Evolutionary conservation across 2,888 invertebrate genomes (phyloP).

Genomic region (Orchestes rusci): DNA sequence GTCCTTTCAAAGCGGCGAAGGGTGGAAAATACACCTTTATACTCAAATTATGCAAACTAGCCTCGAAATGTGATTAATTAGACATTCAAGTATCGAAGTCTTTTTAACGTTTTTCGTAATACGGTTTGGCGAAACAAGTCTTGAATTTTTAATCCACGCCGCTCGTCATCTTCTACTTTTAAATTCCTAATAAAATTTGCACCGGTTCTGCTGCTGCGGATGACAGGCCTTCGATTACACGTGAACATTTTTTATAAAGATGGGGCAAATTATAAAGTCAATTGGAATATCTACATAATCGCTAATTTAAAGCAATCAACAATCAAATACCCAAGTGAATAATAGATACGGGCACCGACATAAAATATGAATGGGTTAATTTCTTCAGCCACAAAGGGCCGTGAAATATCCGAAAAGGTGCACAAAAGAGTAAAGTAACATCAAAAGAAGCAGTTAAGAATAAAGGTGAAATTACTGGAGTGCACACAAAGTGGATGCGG

Average conservation of each 20-base stretch:
- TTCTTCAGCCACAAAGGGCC: too few species aligned
- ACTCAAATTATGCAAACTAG: slow-evolving; percentile 40
- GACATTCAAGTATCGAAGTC: slow-evolving; percentile 44
- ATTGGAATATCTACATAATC: too few species aligned
- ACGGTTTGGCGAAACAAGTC: slow-evolving; percentile 40
- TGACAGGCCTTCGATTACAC: slow-evolving; percentile 20
- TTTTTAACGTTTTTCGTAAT: slow-evolving; percentile 43
- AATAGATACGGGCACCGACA: too few species aligned
- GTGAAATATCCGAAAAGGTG: slow-evolving; percentile 6
- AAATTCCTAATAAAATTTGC: slow-evolving; percentile 36
- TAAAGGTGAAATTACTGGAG: slow-evolving; percentile 20
- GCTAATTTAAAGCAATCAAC: too few species aligned
- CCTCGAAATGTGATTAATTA: slow-evolving; percentile 45
- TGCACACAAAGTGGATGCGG: slow-evolving; percentile 19
- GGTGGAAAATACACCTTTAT: slow-evolving; percentile 23
- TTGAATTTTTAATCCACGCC: slow-evolving; percentile 42
- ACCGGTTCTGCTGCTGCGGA: slow-evolving; percentile 26
- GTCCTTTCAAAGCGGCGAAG: too few species aligned
- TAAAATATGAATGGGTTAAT: too few species aligned
- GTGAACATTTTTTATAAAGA: slow-evolving; percentile 16
- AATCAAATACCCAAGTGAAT: too few species aligned
- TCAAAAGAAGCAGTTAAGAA: slow-evolving; percentile 21
- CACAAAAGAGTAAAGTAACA: slow-evolving; percentile 14
- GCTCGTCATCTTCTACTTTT: slow-evolving; percentile 30
- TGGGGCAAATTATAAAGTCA: too few species aligned